Evolutionary conservation across 1,140 invertebrate species (phyloP).

Genomic region (Anastrepha obliqua): DNA sequence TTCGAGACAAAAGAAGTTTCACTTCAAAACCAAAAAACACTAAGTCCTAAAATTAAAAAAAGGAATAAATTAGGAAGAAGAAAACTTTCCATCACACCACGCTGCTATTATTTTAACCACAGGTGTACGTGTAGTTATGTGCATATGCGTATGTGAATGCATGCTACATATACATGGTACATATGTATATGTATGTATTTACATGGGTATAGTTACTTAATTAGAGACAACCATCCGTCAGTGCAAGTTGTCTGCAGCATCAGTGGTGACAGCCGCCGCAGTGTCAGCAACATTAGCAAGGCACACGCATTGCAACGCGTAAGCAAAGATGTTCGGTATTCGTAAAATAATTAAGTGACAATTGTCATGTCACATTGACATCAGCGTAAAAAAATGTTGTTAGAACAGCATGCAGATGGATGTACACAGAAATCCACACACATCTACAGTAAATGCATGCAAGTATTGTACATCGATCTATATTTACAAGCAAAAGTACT

Average conservation of each 20-base stretch:
- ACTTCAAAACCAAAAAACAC: no score
- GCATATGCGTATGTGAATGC: no score
- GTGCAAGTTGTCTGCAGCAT: conserved; percentile 28
- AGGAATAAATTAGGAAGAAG: no score
- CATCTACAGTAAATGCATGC: no score
- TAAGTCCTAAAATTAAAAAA: no score
- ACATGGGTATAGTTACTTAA: conserved; percentile 1
- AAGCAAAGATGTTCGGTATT: conserved; percentile 29
- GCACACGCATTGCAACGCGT: conserved; percentile 27
- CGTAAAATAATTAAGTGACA: conserved; percentile 58
- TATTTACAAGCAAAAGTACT: no score
- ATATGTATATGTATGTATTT: neutral
- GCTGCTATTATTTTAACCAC: no score
- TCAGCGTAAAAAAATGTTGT: conserved; percentile 55
- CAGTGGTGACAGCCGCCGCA: conserved; percentile 22
- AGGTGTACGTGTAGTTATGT: no score
- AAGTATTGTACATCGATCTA: no score
- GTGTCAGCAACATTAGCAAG: conserved; percentile 32
- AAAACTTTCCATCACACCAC: no score
- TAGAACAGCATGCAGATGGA: neutral
- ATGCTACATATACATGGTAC: neutral
- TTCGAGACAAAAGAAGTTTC: no score
- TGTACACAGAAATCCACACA: neutral
- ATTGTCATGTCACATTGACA: conserved; percentile 58
- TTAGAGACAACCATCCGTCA: conserved; percentile 45